Base-by-base conservation (phyloP, 2,888 invertebrate genomes). In the Acrocyrtus sp. region DNA sequence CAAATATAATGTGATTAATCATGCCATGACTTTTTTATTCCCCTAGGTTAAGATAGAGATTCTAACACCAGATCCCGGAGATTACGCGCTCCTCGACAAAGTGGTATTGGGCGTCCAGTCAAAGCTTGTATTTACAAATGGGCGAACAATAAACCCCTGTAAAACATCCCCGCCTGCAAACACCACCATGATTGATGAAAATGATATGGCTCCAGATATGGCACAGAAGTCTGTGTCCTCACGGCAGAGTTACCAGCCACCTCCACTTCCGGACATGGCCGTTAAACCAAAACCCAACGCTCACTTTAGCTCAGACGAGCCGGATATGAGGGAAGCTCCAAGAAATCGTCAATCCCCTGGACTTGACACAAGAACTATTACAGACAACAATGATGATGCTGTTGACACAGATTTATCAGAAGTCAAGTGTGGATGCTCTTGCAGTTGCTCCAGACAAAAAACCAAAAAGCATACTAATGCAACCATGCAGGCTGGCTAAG, bases 1-100 rank as follows among this genome's bases (percentile, higher is more conserved):
- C n/a, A n/a, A n/a, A n/a, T n/a, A n/a, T n/a, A n/a, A n/a, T n/a
- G n/a, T n/a, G n/a, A n/a, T n/a, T 34, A 34, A 34, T 5, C 5
- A 34, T 34, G 34, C 5, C 12, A 5, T 21, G 27, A 43, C 29
- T 41, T 17, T 56, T 21, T 2, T 21, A 47, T 45, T 26, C 19
- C 27, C 47, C 34, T 53, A 77, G 77, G 53, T 75, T 27, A 27
- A 2, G 0, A 47, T 73, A 1, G 57, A 74, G 26, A 29, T 65
- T 3, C 8, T 3, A 0, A 72, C 68, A 2, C 63, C 58, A 10
- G 50, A 74, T 8, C 5, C 56, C 12, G 72, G 70, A 15, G 54
- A 78, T 15, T 75, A 68, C 34, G 65, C 56, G 2, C n/a, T 78
- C 15, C 43, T 78, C 10, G 77, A 78, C 56, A 74, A 61, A 56